A percentile compares a stretch with the other conserved stretches of the same genome.
phyloP scores from a whole-genome alignment of 2,888 invertebrate genomes.

The Biston betularia region DNA sequence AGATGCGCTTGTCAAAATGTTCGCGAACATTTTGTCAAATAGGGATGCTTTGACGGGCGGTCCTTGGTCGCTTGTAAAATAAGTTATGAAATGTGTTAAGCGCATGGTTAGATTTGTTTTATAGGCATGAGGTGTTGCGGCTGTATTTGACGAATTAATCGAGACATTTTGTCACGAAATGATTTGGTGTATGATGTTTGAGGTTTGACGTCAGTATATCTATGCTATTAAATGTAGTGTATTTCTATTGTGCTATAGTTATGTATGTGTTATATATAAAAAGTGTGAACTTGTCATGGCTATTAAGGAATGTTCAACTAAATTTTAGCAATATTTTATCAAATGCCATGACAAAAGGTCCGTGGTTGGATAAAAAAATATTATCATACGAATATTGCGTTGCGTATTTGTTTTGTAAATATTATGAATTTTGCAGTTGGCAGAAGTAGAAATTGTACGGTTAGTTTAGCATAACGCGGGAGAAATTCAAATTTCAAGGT shows the following conservation, averaged over 20 bases:
- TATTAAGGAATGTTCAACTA: background rate
- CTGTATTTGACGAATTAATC: background rate
- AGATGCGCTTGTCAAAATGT: slow-evolving; percentile 1
- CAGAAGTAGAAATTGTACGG: too few species aligned
- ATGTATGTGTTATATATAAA: too few species aligned
- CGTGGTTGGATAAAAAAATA: slow-evolving; percentile 76
- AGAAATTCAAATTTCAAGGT: too few species aligned
- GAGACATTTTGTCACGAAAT: background rate
- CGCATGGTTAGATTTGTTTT: slow-evolving; percentile 54
- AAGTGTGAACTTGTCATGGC: too few species aligned
- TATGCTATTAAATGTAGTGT: too few species aligned
- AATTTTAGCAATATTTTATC: slow-evolving; percentile 71
- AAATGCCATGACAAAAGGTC: slow-evolving; percentile 82
- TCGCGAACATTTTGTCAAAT: slow-evolving; percentile 79
- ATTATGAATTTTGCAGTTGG: too few species aligned
- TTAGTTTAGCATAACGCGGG: too few species aligned
- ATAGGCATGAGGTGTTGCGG: background rate
- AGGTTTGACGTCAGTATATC: too few species aligned
- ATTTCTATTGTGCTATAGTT: too few species aligned
- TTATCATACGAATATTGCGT: background rate
- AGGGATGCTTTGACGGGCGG: slow-evolving; percentile 82
- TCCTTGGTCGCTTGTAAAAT: slow-evolving; percentile 80
- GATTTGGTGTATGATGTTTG: background rate
- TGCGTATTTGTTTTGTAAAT: too few species aligned
- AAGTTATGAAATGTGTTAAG: slow-evolving; percentile 73